Base-by-base conservation (phyloP, 1,140 invertebrate genomes). In the Dendrolimus kikuchii region DNA sequence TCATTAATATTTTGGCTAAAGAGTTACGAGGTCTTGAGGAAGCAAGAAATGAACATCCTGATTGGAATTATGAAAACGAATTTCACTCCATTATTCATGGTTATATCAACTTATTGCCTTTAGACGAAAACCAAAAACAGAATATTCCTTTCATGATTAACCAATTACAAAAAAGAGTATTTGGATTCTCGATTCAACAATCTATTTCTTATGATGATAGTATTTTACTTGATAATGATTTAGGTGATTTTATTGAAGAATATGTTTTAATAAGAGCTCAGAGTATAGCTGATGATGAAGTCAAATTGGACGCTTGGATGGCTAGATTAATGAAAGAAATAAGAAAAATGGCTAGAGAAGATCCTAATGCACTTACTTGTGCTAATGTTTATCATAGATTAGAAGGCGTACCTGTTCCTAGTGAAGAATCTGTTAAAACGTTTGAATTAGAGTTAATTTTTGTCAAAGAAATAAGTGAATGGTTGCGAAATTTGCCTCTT, bases 401-500 rank as follows among this genome's bases (percentile, higher is more conserved):
- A 7, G 42, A 10, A 49, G 10, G 46, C 6, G 51, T 62, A n/a
- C 40, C 58, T 6, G 40, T 59, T 41, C 60, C 63, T 44, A 41
- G 5, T n/a, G 50, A 66, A 38, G 65, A 70, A 54, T 53, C 57
- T 39, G 52, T 65, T 10, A 58, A 48, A 37, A 40, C 51, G 41
- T 71, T 66, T 51, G 49, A 49, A n/a, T 48, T 57, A 45, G 57
- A 71, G 51, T 49, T 74, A 6, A 46, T 46, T 44, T 71, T 70
- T 49, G 62, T 65, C 4, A 65, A 66, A 58, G 67, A 72, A 55
- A 68, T 77, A 48, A 50, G 55, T 47, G 63, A 72, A 46, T 77
- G 71, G 67, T 23, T 77, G 38, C 64, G 68, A 46, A 69, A 69
- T 59, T 49, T 77, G 37, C 69, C 74, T 7, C 37, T 74, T n/a